Evolutionary conservation across 2,888 invertebrate genomes (phyloP), one percentile per base, ranked within the genome.

Genomic region (Apomyelois bistriatella): DNA sequence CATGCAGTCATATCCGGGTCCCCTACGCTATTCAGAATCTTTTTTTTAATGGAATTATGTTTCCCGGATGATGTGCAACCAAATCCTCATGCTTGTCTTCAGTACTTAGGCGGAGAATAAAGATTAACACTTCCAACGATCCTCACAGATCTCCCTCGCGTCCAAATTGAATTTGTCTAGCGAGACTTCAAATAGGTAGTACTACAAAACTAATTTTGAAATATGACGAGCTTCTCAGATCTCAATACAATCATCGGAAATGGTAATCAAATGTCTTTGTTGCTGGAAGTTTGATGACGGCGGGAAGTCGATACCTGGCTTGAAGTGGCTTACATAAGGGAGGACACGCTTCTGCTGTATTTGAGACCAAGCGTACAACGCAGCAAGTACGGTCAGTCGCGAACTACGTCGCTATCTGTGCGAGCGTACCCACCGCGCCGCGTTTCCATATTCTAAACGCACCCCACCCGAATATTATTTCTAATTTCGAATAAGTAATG

Each of bases 331-430:
- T 73, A 73, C 62, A 66, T 73, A 73, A 73, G 63, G 60, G 60
- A 63, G 62, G 62, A 64, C 53, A 53, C 52, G 52, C 47, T 46
- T 58, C 56, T 62, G 53, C 48, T 55, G 54, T 50, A 58, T 48
- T 59, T 55, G 60, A 52, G 57, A 59, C 55, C 55, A 59, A 64
- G 53, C 57, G 57, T 51, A 52, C 37, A 57, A 55, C 61, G 61
- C 62, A 61, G 66, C 64, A n/a, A 5, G 4, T 62, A 68, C 69
- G 70, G 75, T 66, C 83, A 86, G 86, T 86, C 76, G 80, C 73
- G 75, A 64, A 74, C 70, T 62, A 76, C 70, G 71, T 68, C 72
- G 74, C 80, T 64, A 60, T 56, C 72, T 61, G 74, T 62, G 68
- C 74, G 82, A 74, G 67, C 81, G 85, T 76, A 58, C 43, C 48